Evolutionary conservation across 2,113 vertebrate genomes (phyloP).

Genomic region (Aplodontia rufa): DNA sequence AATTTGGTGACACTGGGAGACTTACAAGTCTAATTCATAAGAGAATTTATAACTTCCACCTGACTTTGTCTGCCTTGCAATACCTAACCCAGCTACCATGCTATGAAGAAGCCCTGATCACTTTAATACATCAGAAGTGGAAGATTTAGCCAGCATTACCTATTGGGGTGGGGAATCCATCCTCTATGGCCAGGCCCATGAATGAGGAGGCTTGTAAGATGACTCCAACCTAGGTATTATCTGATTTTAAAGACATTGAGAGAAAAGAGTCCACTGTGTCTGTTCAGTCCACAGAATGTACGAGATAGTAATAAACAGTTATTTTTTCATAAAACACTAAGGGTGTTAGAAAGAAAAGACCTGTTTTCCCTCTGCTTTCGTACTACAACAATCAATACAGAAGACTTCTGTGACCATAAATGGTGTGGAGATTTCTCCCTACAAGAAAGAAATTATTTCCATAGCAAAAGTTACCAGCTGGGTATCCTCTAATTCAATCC

Average conservation of each 20-base stretch:
- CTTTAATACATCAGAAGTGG: too few relatives aligned
- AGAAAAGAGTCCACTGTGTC: background rate
- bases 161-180: too few relatives aligned
- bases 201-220: background rate
- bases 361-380: background rate
- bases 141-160: background rate
- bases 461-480: background rate
- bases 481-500: background rate
- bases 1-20: background rate
- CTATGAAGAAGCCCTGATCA: background rate
- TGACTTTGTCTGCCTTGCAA: background rate
- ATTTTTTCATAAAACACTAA: background rate
- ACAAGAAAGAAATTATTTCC: background rate
- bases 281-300: background rate
- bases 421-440: background rate
- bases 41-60: background rate
- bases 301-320: background rate
- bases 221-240: background rate
- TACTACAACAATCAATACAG: background rate
- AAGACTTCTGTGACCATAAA: background rate
- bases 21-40: background rate
- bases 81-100: accelerated
- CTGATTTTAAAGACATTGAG: background rate
- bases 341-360: background rate
- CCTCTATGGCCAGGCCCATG: too few relatives aligned